Percentiles rank a stretch among this genome's conserved stretches.
Evolutionary conservation across 2,888 invertebrate genomes (phyloP).

Genomic region (Macrosiphum euphorbiae): DNA sequence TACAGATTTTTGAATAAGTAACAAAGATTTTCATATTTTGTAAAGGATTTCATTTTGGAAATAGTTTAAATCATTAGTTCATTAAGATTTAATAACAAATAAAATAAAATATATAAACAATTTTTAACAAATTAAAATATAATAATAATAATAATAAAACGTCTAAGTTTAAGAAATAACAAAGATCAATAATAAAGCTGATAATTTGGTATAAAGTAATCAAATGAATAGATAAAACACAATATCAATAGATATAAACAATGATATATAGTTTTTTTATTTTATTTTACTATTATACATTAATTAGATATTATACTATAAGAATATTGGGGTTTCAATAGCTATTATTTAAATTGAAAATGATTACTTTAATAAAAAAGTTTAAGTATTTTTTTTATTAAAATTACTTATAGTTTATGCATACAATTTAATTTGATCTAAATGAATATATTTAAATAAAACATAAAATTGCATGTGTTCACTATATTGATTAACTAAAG

Average conservation of each 20-base stretch:
- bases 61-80: not conserved
- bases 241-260: too few species aligned
- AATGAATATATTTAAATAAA: not conserved
- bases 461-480: not conserved
- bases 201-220: slow-evolving; percentile 21
- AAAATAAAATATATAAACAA: slow-evolving; percentile 11
- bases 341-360: not conserved
- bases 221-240: not conserved
- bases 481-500: not conserved
- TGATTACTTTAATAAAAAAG: not conserved
- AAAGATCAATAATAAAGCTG: not conserved
- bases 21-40: not conserved
- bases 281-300: not conserved
- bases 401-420: not conserved
- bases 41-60: not conserved
- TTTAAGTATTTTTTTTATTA: not conserved
- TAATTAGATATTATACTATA: not conserved
- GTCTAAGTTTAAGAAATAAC: slow-evolving; percentile 19
- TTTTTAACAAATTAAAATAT: slow-evolving; percentile 31
- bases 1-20: not conserved
- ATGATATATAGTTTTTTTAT: too few species aligned
- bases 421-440: not conserved
- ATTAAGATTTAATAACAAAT: slow-evolving; percentile 25
- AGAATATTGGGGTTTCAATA: not conserved
- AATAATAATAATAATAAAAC: slow-evolving; percentile 11